phyloP scores from a whole-genome alignment of 2,888 invertebrate species.

The Fissipunctia ypsillon region DNA sequence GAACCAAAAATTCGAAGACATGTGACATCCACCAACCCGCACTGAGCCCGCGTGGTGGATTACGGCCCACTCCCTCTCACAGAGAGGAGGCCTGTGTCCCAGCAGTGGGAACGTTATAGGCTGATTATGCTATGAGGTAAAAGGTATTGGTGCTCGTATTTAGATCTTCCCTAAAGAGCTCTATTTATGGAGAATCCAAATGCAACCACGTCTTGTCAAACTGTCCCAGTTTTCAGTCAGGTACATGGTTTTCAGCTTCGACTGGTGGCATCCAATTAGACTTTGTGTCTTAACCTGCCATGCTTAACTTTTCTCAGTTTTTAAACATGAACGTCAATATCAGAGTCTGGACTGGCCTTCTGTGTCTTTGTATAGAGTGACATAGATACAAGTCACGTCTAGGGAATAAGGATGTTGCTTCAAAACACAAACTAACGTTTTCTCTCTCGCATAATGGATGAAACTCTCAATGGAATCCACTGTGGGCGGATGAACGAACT shows the following conservation, averaged over 20 bases:
- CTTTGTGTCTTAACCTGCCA: not conserved
- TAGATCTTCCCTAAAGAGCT: not conserved
- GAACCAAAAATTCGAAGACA: too few species aligned
- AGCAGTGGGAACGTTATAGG: too few species aligned
- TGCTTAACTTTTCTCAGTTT: not conserved
- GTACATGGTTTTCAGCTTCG: constrained; percentile 5
- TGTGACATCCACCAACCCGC: too few species aligned
- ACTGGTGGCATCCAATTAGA: constrained; percentile 1
- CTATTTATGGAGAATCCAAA: not conserved
- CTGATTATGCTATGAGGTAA: too few species aligned
- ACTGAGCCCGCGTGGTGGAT: too few species aligned
- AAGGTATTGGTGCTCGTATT: not conserved
- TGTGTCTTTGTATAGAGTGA: not conserved
- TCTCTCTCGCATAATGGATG: constrained; percentile 36
- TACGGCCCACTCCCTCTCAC: too few species aligned
- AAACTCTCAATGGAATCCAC: constrained; percentile 30
- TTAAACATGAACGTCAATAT: not conserved
- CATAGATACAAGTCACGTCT: constrained; percentile 22
- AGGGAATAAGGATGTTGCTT: constrained; percentile 42
- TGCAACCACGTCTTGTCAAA: not conserved
- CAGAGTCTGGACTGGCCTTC: constrained; percentile 11
- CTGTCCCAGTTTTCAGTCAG: not conserved
- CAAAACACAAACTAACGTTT: constrained; percentile 41
- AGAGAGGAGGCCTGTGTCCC: too few species aligned
- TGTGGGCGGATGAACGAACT: constrained; percentile 30